Evolutionary conservation across 2,888 invertebrate species (phyloP), one percentile per base, ranked within the genome.

Genomic region (Drosophila nr. perissopoda): DNA sequence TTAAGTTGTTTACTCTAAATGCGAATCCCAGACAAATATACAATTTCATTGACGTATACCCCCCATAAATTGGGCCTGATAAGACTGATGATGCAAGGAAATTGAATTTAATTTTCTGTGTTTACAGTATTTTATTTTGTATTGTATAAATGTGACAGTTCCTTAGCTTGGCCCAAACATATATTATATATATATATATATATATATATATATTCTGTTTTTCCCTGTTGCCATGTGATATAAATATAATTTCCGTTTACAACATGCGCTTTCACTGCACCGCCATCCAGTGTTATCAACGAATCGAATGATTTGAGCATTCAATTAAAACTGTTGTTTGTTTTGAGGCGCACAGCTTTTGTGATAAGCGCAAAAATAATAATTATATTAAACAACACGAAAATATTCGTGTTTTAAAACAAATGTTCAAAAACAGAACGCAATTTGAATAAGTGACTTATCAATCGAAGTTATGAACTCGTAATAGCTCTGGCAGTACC

Each of bases 191-290:
- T 21, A 34, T 31, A 48, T 36, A 36, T 34, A 42, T 16, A 29
- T 29, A 42, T 18, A 53, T 21, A 42, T 31, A 48, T 36, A 36
- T 34, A 42, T 16, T 8, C 1, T 38, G 25, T 10, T 29, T 33
- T 10, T 25, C 31, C 6, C 34, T 67, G 83, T 87, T 82, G 72
- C 75, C 56, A 76, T 65, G 86, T 87, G 73, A 78, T 63, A 68
- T 25, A 61, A 79, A 31, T 42, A 64, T 40, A 49, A 64, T 21
- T 45, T 27, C 13, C 27, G 29, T 71, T 79, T 75, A 49, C 64
- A 76, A 60, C 69, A 58, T 51, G 33, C 36, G 61, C 68, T 75
- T 64, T 71, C 62, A 67, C 69, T 69, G 52, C n/a, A 49, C 13
- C 25, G 42, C 29, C 67, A 45, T 25, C 16, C 8, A 45, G 16